Conservation (phyloP, 2,888 invertebrate species). For the Apamea anceps region DNA sequence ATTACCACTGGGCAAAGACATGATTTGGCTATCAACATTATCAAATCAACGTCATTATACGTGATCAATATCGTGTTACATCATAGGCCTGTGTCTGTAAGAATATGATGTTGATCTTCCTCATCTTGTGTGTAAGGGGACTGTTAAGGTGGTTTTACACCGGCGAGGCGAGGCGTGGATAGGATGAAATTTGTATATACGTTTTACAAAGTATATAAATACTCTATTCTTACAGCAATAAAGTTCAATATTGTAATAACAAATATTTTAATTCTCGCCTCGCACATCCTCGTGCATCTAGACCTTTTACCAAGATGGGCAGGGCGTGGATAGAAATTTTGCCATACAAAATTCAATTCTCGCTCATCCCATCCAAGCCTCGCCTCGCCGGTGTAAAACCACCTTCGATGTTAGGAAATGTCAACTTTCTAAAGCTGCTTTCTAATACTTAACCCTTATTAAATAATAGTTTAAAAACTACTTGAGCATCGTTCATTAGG, state of each 20-base stretch:
- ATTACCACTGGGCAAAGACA: neutral
- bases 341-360: neutral
- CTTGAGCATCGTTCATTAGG: neutral
- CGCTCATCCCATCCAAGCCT: too few species aligned
- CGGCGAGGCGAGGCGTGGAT: too few species aligned
- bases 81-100: too few species aligned
- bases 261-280: too few species aligned
- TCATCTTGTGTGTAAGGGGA: neutral
- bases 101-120: neutral
- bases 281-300: too few species aligned
- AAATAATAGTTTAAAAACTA: neutral
- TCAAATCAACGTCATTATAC: neutral
- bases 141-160: neutral
- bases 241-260: too few species aligned
- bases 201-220: too few species aligned
- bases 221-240: too few species aligned
- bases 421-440: neutral
- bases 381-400: too few species aligned
- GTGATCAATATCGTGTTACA: neutral
- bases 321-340: too few species aligned
- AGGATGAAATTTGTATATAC: too few species aligned
- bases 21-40: neutral
- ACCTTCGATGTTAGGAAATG: neutral
- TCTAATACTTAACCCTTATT: neutral
- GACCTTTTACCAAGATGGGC: too few species aligned